Evolutionary conservation across 2,113 vertebrate genomes (phyloP).

Genomic region (Rostratula benghalensis): DNA sequence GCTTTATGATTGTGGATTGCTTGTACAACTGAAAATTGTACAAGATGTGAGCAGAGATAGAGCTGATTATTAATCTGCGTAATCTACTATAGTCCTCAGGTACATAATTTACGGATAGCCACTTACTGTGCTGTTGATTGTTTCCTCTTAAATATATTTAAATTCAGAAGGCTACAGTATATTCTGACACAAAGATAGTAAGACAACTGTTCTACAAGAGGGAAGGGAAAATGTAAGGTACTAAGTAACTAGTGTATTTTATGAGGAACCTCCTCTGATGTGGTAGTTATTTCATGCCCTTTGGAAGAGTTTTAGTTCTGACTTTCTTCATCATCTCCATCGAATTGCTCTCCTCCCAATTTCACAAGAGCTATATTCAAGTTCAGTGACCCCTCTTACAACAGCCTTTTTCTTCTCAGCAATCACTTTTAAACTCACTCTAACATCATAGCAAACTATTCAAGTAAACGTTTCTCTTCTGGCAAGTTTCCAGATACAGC

Average conservation of each 20-base stretch:
- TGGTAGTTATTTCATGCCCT: slow-evolving; percentile 32
- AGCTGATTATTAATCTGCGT: slow-evolving; percentile 38
- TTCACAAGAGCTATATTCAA: background rate
- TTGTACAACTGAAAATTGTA: slow-evolving; percentile 12
- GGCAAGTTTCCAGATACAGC: slow-evolving; percentile 58
- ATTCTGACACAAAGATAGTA: slow-evolving; percentile 65
- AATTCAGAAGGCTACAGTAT: slow-evolving; percentile 56
- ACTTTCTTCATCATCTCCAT: background rate
- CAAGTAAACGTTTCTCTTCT: slow-evolving; percentile 61
- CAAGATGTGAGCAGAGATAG: slow-evolving; percentile 16
- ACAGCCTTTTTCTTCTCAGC: slow-evolving; percentile 22
- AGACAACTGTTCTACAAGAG: slow-evolving; percentile 52
- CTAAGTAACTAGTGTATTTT: slow-evolving; percentile 18
- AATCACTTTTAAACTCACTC: slow-evolving; percentile 21
- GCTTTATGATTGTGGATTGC: background rate
- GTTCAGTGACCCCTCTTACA: slow-evolving; percentile 19
- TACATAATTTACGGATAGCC: background rate
- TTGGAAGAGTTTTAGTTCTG: slow-evolving; percentile 46
- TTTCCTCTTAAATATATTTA: slow-evolving; percentile 48
- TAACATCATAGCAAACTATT: slow-evolving; percentile 47
- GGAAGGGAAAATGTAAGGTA: background rate
- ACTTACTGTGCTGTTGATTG: slow-evolving; percentile 23
- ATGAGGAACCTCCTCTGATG: slow-evolving; percentile 1
- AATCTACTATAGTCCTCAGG: slow-evolving; percentile 48
- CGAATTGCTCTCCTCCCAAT: background rate